phyloP scores from a whole-genome alignment of 2,797 vertebrate genomes.

The Vipera latastei region DNA sequence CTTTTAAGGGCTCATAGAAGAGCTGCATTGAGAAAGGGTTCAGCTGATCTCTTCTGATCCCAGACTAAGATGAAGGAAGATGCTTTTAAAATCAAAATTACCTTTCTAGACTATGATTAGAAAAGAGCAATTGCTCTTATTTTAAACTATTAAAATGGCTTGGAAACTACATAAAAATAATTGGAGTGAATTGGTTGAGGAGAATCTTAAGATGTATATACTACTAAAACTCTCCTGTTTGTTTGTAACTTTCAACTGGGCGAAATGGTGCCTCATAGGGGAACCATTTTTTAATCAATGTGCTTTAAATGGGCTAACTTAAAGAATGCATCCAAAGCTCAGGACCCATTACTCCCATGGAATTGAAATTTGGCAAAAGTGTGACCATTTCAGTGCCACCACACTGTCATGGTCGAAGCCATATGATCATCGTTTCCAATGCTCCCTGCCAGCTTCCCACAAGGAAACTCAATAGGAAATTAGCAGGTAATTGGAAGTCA shows the following conservation, averaged over 20 bases:
- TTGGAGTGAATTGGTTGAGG: neutral
- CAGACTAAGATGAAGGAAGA: conserved; percentile 52
- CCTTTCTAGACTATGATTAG: conserved; percentile 39
- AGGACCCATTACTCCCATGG: neutral
- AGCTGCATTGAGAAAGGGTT: conserved; percentile 35
- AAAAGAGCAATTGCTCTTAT: conserved; percentile 42
- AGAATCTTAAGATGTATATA: neutral
- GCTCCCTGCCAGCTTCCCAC: neutral
- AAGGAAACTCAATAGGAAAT: neutral
- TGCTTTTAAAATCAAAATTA: conserved; percentile 27
- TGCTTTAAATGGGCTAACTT: neutral
- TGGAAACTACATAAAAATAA: conserved; percentile 29
- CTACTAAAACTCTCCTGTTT: neutral
- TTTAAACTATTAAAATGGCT: conserved; percentile 45
- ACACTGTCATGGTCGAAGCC: neutral
- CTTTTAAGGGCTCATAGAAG: conserved; percentile 77
- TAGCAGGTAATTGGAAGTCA: neutral
- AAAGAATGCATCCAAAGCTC: neutral
- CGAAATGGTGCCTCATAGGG: neutral
- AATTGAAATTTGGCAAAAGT: neutral
- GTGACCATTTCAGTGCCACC: neutral
- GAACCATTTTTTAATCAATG: neutral
- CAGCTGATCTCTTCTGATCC: conserved; percentile 31
- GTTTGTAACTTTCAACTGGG: neutral
- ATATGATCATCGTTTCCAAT: neutral